Conservation (phyloP, 2,888 invertebrate species). For the Cinara cedri region DNA sequence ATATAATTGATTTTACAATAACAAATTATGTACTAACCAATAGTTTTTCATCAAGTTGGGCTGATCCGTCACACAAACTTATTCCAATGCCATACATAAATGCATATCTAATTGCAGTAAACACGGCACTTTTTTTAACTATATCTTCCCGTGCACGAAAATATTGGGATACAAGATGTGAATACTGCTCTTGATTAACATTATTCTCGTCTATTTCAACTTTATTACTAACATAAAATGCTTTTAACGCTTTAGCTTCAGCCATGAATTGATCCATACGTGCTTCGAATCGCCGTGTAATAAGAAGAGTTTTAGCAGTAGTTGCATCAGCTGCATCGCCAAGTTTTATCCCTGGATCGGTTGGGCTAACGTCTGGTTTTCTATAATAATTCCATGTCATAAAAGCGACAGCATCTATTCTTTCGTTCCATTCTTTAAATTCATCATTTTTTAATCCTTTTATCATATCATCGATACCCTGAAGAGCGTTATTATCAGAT, state of each 20-base stretch:
- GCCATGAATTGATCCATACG: not conserved
- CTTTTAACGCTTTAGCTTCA: not conserved
- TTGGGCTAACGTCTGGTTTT: not conserved
- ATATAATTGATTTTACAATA: not conserved
- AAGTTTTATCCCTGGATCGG: not conserved
- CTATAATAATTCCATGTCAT: conserved; percentile 28
- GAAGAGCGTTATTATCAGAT: not conserved
- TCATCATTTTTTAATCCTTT: not conserved
- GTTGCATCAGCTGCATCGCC: not conserved
- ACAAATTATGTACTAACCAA: conserved; percentile 33
- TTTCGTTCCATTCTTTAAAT: not conserved
- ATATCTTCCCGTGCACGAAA: not conserved
- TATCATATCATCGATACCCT: not conserved
- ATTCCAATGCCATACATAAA: conserved; percentile 9
- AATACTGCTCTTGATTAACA: not conserved
- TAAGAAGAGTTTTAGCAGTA: not conserved
- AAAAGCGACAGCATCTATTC: not conserved
- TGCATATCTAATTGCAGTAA: conserved; percentile 3
- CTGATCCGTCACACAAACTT: not conserved
- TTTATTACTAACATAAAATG: not conserved
- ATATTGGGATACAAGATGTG: not conserved
- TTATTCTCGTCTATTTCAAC: not conserved
- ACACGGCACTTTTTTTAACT: not conserved
- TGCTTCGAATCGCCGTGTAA: not conserved
- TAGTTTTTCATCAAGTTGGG: not conserved